Base-by-base conservation (phyloP, 1,140 invertebrate genomes). In the Lepidostoma basale region DNA sequence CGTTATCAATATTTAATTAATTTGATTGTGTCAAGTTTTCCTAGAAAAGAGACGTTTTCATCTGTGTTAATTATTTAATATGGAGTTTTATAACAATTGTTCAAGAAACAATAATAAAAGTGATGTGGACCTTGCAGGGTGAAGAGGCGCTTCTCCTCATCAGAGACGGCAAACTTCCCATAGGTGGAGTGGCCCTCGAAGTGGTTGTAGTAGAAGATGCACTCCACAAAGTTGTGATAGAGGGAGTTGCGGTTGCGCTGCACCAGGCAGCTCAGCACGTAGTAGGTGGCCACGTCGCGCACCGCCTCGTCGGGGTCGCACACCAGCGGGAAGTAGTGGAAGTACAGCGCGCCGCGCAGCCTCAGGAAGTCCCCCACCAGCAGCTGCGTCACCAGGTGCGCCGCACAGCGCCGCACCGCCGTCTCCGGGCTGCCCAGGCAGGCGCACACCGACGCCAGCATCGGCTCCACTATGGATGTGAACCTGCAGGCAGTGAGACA, bases 91-190 rank as follows among this genome's bases (percentile, higher is more conserved):
- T n/a, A n/a, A n/a, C n/a, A n/a, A n/a, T n/a, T n/a, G n/a, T n/a
- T n/a, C n/a, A n/a, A n/a, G n/a, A n/a, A n/a, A n/a, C n/a, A n/a
- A n/a, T n/a, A n/a, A n/a, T n/a, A n/a, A 39, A 39, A 39, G n/a
- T n/a, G n/a, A n/a, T n/a, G n/a, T n/a, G n/a, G n/a, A 73, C 71
- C 71, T 67, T 67, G 18, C 44, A 73, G 33, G 25, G 71, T 58
- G 40, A 73, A 73, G 1, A 69, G 28, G 23, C 28, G 25, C 28
- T 49, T 62, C 26, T 73, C 71, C 16, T 69, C 67, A 4, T 73
- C 67, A 12, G 63, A 22, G 12, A 73, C 47, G 18, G 56, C 8
- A 58, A 63, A 69, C 14, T 67, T 67, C n/a, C 28, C 56, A 49
- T 63, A 67, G 3, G 16, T 56, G 10, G 52, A 4, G 3, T 68